These are phyloP conservation scores for Phaedon cochleariae DNA, from an alignment of 2,888 invertebrate species.

Conservation along the genomic window DNA sequence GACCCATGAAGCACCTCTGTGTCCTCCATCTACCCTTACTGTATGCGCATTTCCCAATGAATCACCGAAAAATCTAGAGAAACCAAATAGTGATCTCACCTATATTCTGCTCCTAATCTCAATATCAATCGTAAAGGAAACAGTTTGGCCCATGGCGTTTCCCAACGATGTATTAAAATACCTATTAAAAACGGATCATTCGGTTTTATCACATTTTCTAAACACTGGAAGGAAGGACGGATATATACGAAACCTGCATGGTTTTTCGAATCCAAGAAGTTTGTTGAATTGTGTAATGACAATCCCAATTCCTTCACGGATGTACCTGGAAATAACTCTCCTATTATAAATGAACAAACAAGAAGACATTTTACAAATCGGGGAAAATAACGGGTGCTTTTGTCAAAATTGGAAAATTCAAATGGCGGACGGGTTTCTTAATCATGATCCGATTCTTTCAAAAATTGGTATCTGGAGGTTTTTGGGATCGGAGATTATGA, in stretches of 20 bases:
- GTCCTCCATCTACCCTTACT: too few relatives aligned
- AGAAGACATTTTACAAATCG: background rate
- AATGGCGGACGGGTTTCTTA: too few relatives aligned
- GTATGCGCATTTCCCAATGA: too few relatives aligned
- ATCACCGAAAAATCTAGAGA: too few relatives aligned
- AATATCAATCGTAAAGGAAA: conserved; percentile 78
- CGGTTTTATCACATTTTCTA: conserved; percentile 78
- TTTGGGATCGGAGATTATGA: too few relatives aligned
- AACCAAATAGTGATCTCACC: conserved; percentile 50
- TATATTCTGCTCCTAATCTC: conserved; percentile 83
- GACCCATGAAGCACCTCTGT: too few relatives aligned
- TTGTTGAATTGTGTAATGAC: conserved; percentile 69
- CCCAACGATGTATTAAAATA: conserved; percentile 80
- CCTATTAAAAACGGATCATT: conserved; percentile 79
- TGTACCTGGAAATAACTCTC: conserved; percentile 68
- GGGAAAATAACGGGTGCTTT: too few relatives aligned
- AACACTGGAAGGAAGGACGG: conserved; percentile 81
- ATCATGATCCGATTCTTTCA: too few relatives aligned
- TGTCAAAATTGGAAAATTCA: too few relatives aligned
- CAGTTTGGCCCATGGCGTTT: conserved; percentile 84
- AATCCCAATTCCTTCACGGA: conserved; percentile 76
- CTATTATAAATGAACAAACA: background rate
- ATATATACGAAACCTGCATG: conserved; percentile 86
- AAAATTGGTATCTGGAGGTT: too few relatives aligned
- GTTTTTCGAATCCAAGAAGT: conserved; percentile 74